Evolutionary conservation across 2,113 vertebrate species (phyloP).

Genomic region (Lophochroa leadbeateri): DNA sequence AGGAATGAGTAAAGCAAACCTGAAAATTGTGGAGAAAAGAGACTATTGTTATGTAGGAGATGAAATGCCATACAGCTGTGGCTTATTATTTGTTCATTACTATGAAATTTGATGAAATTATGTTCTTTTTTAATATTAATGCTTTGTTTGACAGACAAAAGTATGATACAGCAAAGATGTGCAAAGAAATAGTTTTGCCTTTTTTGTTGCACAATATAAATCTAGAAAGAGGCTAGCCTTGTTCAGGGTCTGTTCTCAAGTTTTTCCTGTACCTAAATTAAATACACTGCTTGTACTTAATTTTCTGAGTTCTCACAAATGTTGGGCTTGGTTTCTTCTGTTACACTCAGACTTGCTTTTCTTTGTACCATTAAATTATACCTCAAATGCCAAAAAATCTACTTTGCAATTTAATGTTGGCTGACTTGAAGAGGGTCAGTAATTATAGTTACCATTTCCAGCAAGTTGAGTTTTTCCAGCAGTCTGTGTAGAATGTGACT

Average conservation of each 20-base stretch:
- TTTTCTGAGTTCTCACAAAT: background rate
- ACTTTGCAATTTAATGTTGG: conserved; percentile 44
- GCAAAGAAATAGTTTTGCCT: background rate
- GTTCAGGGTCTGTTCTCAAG: background rate
- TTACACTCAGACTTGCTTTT: background rate
- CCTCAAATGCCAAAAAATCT: conserved; percentile 28
- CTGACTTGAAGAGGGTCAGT: conserved; percentile 30
- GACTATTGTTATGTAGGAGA: background rate
- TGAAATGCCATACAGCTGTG: background rate
- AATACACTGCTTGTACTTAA: background rate
- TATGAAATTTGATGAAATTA: background rate
- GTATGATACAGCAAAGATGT: background rate
- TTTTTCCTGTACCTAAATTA: background rate
- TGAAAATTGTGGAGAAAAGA: background rate
- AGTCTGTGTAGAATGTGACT: conserved; percentile 34
- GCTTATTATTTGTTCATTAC: background rate
- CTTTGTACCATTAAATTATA: background rate
- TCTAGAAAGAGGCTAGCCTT: background rate
- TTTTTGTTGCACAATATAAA: background rate
- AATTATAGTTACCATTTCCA: conserved; percentile 58
- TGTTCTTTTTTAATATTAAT: background rate
- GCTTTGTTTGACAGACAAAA: background rate
- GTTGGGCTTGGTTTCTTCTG: background rate
- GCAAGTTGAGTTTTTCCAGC: conserved; percentile 62
- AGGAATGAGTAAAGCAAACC: background rate